Evolutionary conservation across 2,888 invertebrate genomes (phyloP), one percentile per base, ranked within the genome.

Genomic region (Platynereis dumerilii): DNA sequence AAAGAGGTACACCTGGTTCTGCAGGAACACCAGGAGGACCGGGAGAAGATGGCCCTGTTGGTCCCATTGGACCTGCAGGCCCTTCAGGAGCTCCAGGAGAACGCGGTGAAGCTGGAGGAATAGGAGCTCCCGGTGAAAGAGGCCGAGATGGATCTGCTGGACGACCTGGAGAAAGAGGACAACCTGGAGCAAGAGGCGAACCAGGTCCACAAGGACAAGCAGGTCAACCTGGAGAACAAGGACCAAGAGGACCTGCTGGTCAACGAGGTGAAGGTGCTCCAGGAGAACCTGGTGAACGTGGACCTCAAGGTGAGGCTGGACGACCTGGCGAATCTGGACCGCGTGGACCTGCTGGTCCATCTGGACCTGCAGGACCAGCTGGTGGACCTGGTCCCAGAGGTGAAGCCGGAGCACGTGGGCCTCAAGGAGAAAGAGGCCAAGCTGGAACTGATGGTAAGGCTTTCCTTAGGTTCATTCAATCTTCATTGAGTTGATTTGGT

Each of bases 71-170:
- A 54, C 66, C 58, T 28, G 27, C 45, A 26, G 66, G 66, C 20
- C 28, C 52, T 42, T 34, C 69, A 28, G 69, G 69, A 60, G 39
- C 48, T 12, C 58, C 59, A 60, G 69, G 69, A 39, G 54, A 22
- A 62, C 26, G 55, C 60, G 60, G 64, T 48, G 59, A 53, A 45
- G 63, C 42, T n/a, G 64, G 66, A 17, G 20, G 34, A 45, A 42
- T 34, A 12, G 69, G 69, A 17, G 42, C 34, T 26, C 17, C 58
- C 22, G 70, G 70, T 58, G 26, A 58, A 15, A 56, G 52, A 53
- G 70, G 69, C 39, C 22, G 44, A 56, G 34, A 60, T 45, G 69
- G 70, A 24, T 20, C 62, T n/a, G 29, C 56, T 24, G 70, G 70
- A 27, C 54, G 42, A 58, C 57, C 45, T 28, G 64, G 72, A 39